phyloP scores from a whole-genome alignment of 1,140 invertebrate species.

The Coptotermes formosanus region DNA sequence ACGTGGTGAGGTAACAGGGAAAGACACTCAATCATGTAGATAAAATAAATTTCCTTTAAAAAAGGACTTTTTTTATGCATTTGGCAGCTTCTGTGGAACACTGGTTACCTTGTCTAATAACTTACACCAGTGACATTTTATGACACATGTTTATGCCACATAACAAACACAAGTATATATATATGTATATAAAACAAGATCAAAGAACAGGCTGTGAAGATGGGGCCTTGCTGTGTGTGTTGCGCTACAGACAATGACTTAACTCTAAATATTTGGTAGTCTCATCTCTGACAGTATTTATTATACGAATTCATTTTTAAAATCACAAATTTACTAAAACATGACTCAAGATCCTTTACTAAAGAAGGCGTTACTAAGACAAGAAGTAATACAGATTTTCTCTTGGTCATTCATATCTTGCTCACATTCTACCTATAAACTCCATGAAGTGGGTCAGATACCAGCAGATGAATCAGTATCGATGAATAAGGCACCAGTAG shows the following conservation, averaged over 20 bases:
- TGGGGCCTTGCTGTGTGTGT: not conserved
- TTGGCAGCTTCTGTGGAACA: conserved; percentile 33
- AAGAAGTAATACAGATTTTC: not conserved
- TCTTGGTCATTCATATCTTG: not conserved
- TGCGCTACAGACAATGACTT: not conserved
- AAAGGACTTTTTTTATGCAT: conserved; percentile 33
- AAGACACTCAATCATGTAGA: conserved; percentile 30
- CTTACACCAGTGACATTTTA: not conserved
- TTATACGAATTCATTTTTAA: conserved; percentile 11
- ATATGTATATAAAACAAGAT: not conserved
- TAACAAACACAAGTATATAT: not conserved
- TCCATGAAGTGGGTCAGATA: not conserved
- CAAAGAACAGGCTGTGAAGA: not conserved
- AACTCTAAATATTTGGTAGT: conserved; percentile 18
- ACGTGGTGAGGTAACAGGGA: not conserved
- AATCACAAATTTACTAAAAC: conserved; percentile 22
- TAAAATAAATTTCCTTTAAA: conserved; percentile 37
- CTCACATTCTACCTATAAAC: not conserved
- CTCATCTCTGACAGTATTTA: conserved; percentile 21
- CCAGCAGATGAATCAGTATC: not conserved
- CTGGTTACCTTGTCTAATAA: not conserved
- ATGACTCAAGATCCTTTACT: conserved; percentile 17
- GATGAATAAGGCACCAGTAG: conserved; percentile 20
- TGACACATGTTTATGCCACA: not conserved
- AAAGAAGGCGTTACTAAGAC: not conserved